These are phyloP conservation scores for Orbicella faveolata DNA, from an alignment of 64 coral and sea anemone genomes.

Conservation along the genomic window DNA sequence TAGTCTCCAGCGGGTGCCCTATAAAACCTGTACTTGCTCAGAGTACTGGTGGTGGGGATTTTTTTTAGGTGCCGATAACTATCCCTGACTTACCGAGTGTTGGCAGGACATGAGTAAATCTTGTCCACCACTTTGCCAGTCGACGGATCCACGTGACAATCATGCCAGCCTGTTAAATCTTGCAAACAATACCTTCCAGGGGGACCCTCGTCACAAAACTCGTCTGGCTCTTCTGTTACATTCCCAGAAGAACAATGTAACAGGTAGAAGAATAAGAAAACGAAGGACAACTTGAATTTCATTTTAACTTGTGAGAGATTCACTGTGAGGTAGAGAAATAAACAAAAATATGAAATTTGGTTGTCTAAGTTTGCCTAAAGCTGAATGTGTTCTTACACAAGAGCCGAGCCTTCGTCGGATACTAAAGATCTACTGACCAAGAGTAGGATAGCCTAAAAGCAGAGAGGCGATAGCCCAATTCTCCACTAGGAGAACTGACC, in stretches of 20 bases:
- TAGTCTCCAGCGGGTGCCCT: too few relatives aligned
- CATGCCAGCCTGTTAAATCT: conserved; percentile 17
- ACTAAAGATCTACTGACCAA: too few relatives aligned
- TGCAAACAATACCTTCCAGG: conserved; percentile 18
- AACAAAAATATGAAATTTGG: not conserved
- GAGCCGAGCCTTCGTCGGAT: too few relatives aligned
- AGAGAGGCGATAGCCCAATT: too few relatives aligned
- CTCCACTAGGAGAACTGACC: too few relatives aligned
- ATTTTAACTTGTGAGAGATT: not conserved
- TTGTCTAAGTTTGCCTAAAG: too few relatives aligned
- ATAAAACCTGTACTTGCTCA: too few relatives aligned
- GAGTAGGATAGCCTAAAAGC: too few relatives aligned
- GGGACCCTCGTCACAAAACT: conserved; percentile 36
- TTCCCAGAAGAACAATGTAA: not conserved
- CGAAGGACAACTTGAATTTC: not conserved
- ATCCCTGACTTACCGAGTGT: not conserved
- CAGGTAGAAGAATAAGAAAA: not conserved
- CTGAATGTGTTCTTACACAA: too few relatives aligned
- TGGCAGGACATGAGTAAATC: not conserved
- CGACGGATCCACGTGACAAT: not conserved
- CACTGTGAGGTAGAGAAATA: not conserved
- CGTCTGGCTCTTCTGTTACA: not conserved
- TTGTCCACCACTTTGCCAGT: conserved; percentile 20
- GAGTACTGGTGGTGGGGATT: too few relatives aligned
- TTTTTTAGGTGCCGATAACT: not conserved